These are phyloP conservation scores for Eristalis pertinax DNA, from an alignment of 2,888 invertebrate genomes.

Conservation along the genomic window DNA sequence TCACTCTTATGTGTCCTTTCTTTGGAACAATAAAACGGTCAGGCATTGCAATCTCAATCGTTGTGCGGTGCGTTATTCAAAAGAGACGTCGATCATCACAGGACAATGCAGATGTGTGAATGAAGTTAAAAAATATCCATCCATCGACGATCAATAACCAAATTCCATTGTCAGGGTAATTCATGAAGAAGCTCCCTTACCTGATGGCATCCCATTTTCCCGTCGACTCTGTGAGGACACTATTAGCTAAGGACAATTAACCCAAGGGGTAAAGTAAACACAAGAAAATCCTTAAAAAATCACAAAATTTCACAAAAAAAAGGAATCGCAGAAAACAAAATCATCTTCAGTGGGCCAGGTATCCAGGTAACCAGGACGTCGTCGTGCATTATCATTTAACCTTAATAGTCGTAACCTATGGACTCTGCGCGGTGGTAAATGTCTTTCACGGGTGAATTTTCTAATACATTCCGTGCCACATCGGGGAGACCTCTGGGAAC, in stretches of 20 bases:
- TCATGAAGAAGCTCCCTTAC: constrained; percentile 22
- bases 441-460: constrained; percentile 69
- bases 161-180: constrained; percentile 62
- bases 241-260: constrained; percentile 44
- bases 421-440: constrained; percentile 69
- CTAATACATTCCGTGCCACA: constrained; percentile 41
- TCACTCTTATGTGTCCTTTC: constrained; percentile 7
- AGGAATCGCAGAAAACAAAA: background rate
- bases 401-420: constrained; percentile 71
- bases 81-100: constrained; percentile 30
- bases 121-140: constrained; percentile 47
- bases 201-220: constrained; percentile 4
- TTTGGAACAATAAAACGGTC: constrained; percentile 45
- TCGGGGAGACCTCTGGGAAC: constrained; percentile 60
- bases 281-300: constrained; percentile 40
- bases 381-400: constrained; percentile 63
- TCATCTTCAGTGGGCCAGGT: background rate
- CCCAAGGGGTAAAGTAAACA: constrained; percentile 33
- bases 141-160: constrained; percentile 70
- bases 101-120: constrained; percentile 57
- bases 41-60: constrained; percentile 41
- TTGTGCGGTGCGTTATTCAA: constrained; percentile 19
- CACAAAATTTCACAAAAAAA: background rate
- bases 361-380: constrained; percentile 46
- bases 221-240: background rate